Evolutionary conservation across 2,797 vertebrate species (phyloP).

Genomic region (Thamnophis elegans): DNA sequence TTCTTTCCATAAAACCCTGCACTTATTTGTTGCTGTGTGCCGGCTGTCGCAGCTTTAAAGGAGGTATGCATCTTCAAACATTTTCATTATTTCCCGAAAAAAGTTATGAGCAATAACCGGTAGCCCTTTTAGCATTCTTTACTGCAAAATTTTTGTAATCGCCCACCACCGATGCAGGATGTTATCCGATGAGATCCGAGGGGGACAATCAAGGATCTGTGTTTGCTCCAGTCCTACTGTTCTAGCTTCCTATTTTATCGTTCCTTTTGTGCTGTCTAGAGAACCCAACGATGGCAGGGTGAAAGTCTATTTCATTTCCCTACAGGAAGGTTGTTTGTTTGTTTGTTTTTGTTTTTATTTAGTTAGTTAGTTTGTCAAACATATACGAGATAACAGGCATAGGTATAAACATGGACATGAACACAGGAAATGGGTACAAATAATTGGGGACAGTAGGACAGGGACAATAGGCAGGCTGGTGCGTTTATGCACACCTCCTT

Average conservation of each 20-base stretch:
- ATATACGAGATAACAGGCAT: too few species aligned
- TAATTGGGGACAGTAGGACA: too few species aligned
- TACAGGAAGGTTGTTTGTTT: too few species aligned
- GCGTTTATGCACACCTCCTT: too few species aligned
- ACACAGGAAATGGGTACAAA: too few species aligned
- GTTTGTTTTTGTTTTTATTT: too few species aligned
- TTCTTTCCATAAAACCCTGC: constrained; percentile 34
- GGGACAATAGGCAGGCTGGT: too few species aligned
- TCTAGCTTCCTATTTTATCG: background rate
- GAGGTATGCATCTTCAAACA: accelerated
- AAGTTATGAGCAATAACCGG: background rate
- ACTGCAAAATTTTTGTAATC: background rate
- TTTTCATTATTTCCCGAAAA: background rate
- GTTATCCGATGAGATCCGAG: background rate
- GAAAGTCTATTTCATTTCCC: background rate
- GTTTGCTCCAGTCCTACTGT: background rate
- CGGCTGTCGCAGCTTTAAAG: background rate
- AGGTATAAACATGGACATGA: too few species aligned
- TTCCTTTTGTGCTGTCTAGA: background rate
- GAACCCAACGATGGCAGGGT: background rate
- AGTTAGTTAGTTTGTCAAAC: too few species aligned
- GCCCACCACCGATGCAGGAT: too few species aligned
- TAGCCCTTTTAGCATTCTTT: background rate
- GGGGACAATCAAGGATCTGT: background rate
- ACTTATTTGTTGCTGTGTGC: constrained; percentile 41